Evolutionary conservation across 1,140 invertebrate species (phyloP).

Genomic region (Melipona quadrifasciata): DNA sequence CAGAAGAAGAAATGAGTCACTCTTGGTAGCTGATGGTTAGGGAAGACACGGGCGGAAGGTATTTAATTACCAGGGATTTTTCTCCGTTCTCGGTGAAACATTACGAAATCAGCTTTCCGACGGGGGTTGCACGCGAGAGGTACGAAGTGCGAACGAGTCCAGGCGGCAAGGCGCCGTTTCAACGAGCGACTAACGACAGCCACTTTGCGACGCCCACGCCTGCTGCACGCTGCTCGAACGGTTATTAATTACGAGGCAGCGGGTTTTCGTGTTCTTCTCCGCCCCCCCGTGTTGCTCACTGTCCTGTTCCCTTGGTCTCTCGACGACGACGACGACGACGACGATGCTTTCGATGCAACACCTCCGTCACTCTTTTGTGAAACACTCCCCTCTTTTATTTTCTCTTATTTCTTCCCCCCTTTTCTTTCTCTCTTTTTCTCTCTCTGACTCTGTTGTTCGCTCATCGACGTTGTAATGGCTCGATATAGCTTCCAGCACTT

Average conservation of each 20-base stretch:
- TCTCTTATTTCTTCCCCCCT: background rate
- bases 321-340: slow-evolving; percentile 1
- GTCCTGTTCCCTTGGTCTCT: slow-evolving; percentile 36
- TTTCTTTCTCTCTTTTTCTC: background rate
- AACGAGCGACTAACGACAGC: slow-evolving; percentile 58
- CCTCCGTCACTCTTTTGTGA: slow-evolving; percentile 18
- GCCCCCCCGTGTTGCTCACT: slow-evolving; percentile 22
- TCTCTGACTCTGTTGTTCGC: background rate
- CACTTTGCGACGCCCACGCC: slow-evolving; percentile 56
- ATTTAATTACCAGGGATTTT: slow-evolving; percentile 45
- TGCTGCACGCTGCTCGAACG: slow-evolving; percentile 42
- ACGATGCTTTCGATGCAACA: background rate
- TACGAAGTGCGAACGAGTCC: slow-evolving; percentile 36
- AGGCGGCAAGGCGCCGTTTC: slow-evolving; percentile 38
- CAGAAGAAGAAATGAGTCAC: background rate
- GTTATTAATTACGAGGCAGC: slow-evolving; percentile 58
- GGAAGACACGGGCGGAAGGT: background rate
- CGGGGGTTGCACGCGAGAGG: background rate
- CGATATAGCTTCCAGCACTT: slow-evolving; percentile 19
- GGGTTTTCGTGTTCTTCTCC: slow-evolving; percentile 50
- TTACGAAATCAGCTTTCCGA: slow-evolving; percentile 30
- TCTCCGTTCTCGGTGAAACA: slow-evolving; percentile 18
- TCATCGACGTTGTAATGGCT: slow-evolving; percentile 28
- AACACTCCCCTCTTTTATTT: background rate
- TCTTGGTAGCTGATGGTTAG: too few relatives aligned